These are phyloP conservation scores for Ctenopoma multispine DNA, from an alignment of 2,797 vertebrate genomes.

Conservation along the genomic window DNA sequence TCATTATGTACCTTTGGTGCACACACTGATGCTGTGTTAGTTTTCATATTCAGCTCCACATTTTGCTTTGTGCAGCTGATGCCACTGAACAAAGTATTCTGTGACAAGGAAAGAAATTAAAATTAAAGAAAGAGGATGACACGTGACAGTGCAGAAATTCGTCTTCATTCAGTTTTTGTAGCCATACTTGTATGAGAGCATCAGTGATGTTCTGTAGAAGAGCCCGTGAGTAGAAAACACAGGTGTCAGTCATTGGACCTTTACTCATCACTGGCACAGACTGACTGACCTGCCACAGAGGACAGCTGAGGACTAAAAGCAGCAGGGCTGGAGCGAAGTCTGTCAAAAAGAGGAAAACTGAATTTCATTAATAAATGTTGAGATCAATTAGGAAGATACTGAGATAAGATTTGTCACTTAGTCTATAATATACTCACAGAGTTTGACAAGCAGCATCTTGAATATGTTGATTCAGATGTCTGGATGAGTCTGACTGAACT, in stretches of 20 bases:
- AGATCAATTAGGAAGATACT: background rate
- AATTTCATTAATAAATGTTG: background rate
- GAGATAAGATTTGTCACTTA: background rate
- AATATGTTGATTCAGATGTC: slow-evolving; percentile 23
- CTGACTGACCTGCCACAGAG: slow-evolving; percentile 48
- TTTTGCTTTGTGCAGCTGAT: slow-evolving; percentile 73
- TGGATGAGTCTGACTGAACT: slow-evolving; percentile 40
- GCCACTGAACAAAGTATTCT: slow-evolving; percentile 76
- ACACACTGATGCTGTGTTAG: slow-evolving; percentile 68
- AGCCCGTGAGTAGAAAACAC: slow-evolving; percentile 45
- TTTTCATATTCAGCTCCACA: slow-evolving; percentile 63
- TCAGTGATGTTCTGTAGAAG: slow-evolving; percentile 71
- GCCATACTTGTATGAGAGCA: slow-evolving; percentile 56
- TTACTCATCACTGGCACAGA: slow-evolving; percentile 48
- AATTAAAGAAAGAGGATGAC: background rate
- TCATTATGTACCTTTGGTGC: slow-evolving; percentile 65
- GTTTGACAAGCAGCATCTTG: slow-evolving; percentile 65
- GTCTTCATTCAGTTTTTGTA: background rate
- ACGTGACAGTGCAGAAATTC: background rate
- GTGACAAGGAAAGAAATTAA: background rate
- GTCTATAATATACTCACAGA: slow-evolving; percentile 72
- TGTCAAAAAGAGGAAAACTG: slow-evolving; percentile 19
- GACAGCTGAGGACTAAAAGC: slow-evolving; percentile 54
- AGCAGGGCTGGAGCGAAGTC: slow-evolving; percentile 56
- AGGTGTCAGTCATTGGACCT: slow-evolving; percentile 34